A percentile compares a stretch with the other conserved stretches of the same genome.
phyloP scores from a whole-genome alignment of 2,888 invertebrate species.

The Geophilus truncorum region DNA sequence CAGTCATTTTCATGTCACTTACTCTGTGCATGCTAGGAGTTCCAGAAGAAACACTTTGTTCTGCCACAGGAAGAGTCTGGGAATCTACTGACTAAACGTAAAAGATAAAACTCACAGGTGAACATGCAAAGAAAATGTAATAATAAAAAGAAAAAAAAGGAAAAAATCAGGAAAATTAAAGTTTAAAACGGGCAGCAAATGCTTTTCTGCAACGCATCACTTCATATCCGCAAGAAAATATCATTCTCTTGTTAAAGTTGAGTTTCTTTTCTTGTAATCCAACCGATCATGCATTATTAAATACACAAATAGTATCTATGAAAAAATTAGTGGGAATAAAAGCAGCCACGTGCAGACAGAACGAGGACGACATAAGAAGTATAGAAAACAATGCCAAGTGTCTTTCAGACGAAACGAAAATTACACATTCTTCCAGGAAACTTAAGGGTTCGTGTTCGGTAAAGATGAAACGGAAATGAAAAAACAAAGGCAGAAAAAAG shows the following conservation, averaged over 20 bases:
- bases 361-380: neutral
- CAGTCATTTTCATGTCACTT: neutral
- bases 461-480: neutral
- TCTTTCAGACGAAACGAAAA: neutral
- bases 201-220: neutral
- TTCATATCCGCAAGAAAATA: neutral
- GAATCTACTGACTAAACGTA: constrained; percentile 8
- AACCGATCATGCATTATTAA: neutral
- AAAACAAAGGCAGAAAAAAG: neutral
- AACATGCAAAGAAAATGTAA: neutral
- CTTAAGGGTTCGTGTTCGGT: neutral
- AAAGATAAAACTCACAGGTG: constrained; percentile 1
- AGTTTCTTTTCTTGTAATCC: neutral
- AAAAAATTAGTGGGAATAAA: neutral
- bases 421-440: neutral
- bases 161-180: neutral
- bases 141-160: neutral
- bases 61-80: constrained; percentile 27
- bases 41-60: constrained; percentile 5
- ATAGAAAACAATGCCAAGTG: neutral
- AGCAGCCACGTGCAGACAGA: neutral
- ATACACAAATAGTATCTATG: too few species aligned
- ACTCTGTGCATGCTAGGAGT: neutral
- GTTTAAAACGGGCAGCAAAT: neutral
- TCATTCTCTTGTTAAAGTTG: neutral